These are phyloP conservation scores for Cololabis saira DNA, from an alignment of 2,113 vertebrate species.

Conservation along the genomic window DNA sequence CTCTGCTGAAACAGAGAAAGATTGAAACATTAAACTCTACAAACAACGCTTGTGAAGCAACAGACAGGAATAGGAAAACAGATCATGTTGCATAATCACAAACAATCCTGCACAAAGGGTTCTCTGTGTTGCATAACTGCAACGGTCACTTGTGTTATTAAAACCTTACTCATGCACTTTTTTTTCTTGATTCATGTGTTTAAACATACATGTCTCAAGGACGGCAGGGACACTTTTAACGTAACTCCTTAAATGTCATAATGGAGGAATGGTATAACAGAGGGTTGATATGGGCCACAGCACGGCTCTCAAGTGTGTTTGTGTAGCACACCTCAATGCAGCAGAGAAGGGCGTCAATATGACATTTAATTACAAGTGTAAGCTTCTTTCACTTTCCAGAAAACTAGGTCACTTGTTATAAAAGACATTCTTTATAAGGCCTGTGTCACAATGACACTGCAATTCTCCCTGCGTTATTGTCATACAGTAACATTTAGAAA, in stretches of 20 bases:
- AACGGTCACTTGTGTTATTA: slow-evolving; percentile 52
- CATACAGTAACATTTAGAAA: neutral
- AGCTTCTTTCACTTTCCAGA: slow-evolving; percentile 1
- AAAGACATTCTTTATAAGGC: neutral
- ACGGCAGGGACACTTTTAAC: slow-evolving; percentile 12
- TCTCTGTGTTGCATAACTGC: slow-evolving; percentile 61
- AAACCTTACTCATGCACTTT: slow-evolving; percentile 56
- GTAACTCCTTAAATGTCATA: slow-evolving; percentile 15
- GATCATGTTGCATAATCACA: slow-evolving; percentile 68
- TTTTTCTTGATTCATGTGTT: slow-evolving; percentile 55
- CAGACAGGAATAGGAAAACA: slow-evolving; percentile 43
- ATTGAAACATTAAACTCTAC: slow-evolving; percentile 41
- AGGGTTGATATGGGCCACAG: too few relatives aligned
- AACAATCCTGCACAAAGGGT: slow-evolving; percentile 61
- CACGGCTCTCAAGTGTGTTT: too few relatives aligned
- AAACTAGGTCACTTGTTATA: neutral
- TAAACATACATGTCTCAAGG: slow-evolving; percentile 45
- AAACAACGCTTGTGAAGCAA: slow-evolving; percentile 51
- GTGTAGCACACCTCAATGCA: neutral
- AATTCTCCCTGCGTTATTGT: slow-evolving; percentile 2
- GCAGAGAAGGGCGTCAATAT: slow-evolving; percentile 3
- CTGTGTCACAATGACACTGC: slow-evolving; percentile 37
- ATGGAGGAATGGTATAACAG: slow-evolving; percentile 17
- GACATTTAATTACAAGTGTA: slow-evolving; percentile 18
- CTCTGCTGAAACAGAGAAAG: slow-evolving; percentile 6